Percentiles rank a stretch among this genome's conserved stretches.
These are phyloP conservation scores for Xenentodon cancila DNA, from an alignment of 2,797 vertebrate genomes.

Conservation along the genomic window DNA sequence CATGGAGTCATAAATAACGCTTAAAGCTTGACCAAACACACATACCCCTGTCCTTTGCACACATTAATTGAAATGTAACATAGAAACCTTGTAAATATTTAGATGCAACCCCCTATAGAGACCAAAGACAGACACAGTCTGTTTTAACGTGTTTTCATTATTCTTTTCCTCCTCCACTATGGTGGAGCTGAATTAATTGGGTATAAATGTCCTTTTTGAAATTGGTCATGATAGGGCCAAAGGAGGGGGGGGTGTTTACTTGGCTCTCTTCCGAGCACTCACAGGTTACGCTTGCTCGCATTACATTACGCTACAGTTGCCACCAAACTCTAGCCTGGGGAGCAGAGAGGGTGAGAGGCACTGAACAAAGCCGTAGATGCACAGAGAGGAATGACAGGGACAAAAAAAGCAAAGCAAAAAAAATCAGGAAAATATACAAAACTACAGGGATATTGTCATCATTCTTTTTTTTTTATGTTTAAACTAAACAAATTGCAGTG, in stretches of 20 bases:
- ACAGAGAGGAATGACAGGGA: conserved; percentile 28
- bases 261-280: conserved; percentile 66
- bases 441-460: conserved; percentile 1
- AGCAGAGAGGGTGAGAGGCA: conserved; percentile 55
- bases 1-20: not conserved
- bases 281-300: conserved; percentile 74
- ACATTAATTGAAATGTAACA: conserved; percentile 24
- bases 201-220: conserved; percentile 66
- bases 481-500: conserved; percentile 43
- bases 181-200: conserved; percentile 61
- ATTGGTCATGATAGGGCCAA: conserved; percentile 60
- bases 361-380: conserved; percentile 49
- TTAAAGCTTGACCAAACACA: conserved; percentile 25
- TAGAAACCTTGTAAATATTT: not conserved
- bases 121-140: conserved; percentile 38
- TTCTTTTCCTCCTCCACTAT: conserved; percentile 46
- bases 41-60: conserved; percentile 8
- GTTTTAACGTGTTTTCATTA: conserved; percentile 49
- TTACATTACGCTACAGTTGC: conserved; percentile 78
- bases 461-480: not conserved
- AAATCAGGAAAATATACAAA: conserved; percentile 9
- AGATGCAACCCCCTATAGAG: not conserved
- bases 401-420: conserved; percentile 19
- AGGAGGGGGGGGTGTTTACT: conserved; percentile 68
- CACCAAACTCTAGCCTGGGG: conserved; percentile 70